Evolutionary conservation across 2,113 vertebrate genomes (phyloP).

Genomic region (Glareola pratincola): DNA sequence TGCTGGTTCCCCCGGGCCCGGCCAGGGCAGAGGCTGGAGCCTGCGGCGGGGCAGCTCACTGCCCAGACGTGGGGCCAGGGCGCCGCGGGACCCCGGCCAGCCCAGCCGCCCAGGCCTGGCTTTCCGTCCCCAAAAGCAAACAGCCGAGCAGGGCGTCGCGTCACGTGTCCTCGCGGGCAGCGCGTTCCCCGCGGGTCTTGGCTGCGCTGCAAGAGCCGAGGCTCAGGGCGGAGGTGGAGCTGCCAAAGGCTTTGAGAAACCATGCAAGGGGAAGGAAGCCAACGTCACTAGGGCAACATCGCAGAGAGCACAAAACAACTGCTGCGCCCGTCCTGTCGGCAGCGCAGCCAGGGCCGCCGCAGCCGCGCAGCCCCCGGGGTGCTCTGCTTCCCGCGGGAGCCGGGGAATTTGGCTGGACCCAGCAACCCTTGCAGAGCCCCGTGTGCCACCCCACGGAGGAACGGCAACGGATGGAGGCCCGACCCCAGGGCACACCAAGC

Average conservation of each 20-base stretch:
- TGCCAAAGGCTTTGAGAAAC: background rate
- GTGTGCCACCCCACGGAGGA: fast-evolving
- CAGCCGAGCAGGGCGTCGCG: background rate
- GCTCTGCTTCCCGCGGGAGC: fast-evolving
- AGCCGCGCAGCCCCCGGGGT: fast-evolving
- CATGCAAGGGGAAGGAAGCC: constrained; percentile 45
- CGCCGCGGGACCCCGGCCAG: background rate
- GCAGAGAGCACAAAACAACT: background rate
- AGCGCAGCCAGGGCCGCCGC: background rate
- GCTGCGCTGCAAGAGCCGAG: background rate
- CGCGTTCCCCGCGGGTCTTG: background rate
- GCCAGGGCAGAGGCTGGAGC: background rate
- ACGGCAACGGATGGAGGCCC: fast-evolving
- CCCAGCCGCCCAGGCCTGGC: background rate
- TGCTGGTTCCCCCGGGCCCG: background rate
- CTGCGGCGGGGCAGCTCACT: background rate
- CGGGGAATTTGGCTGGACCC: fast-evolving
- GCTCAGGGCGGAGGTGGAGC: constrained; percentile 24
- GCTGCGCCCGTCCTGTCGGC: fast-evolving
- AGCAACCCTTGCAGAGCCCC: background rate
- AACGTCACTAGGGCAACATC: constrained; percentile 20
- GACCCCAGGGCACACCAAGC: background rate
- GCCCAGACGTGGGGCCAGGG: background rate
- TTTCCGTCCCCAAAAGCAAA: background rate
- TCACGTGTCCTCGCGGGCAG: background rate